These are phyloP conservation scores for Zosterops hypoxanthus DNA, from an alignment of 2,113 vertebrate species.

Conservation along the genomic window DNA sequence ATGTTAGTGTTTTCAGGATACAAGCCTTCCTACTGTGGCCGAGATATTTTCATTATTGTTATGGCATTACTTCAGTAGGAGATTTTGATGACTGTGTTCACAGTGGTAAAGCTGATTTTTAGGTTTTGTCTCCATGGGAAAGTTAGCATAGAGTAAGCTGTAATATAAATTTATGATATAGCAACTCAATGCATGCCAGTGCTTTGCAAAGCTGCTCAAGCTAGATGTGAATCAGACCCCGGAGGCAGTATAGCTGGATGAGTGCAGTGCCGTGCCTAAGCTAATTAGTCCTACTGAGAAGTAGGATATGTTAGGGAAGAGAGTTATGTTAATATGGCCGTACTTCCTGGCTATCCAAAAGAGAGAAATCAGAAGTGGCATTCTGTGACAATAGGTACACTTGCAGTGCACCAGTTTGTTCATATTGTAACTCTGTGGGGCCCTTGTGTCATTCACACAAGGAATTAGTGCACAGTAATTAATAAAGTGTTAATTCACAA, in stretches of 20 bases:
- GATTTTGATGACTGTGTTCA: neutral
- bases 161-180: neutral
- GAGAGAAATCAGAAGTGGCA: neutral
- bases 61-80: neutral
- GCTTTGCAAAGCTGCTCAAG: neutral
- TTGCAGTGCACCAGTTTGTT: neutral
- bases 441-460: neutral
- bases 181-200: neutral
- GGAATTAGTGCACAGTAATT: neutral
- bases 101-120: neutral
- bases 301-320: neutral
- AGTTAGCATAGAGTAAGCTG: neutral
- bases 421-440: neutral
- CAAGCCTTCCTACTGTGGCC: neutral
- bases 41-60: neutral
- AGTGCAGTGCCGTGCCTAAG: neutral
- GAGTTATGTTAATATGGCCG: neutral
- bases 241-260: neutral
- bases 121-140: constrained; percentile 21
- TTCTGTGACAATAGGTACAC: neutral
- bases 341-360: neutral
- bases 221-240: constrained; percentile 25
- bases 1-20: neutral
- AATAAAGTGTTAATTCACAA: neutral
- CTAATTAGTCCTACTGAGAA: constrained; percentile 51